Evolutionary conservation across 2,888 invertebrate species (phyloP), one percentile per base, ranked within the genome.

Genomic region (Galeruca laticollis): DNA sequence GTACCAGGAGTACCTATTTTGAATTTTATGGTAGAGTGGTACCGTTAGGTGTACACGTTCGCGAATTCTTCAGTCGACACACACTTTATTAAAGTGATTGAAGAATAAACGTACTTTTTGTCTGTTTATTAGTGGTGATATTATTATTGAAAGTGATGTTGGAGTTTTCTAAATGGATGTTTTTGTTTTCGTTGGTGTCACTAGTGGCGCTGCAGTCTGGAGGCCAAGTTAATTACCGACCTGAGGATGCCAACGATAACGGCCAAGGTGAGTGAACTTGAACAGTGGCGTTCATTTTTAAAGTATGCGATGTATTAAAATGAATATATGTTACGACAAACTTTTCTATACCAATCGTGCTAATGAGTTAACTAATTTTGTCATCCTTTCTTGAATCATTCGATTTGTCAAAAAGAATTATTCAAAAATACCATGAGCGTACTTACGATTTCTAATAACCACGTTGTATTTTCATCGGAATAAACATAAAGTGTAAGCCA

Each of bases 151-250:
- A 57, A 37, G 67, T 35, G 37, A 84, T 85, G 84, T 76, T 84
- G 64, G 76, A 74, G 61, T 84, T 86, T 79, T 86, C 86, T 33
- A 86, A 87, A 80, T 90, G 90, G 89, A 81, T 88, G 76, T 87
- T 88, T 84, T 77, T 89, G 74, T 84, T 86, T 8, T 84, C 88
- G 74, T 86, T 87, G 60, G 86, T 89, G 9, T 84, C 85, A 8
- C 77, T 85, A 61, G 82, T 90, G 78, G 87, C 89, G 82, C 86
- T 90, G 82, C 89, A 89, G 82, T 87, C 89, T 67, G 84, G 87
- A 73, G 89, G 89, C 51, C 84, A 84, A 73, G 77, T 79, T 52
- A 75, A 77, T 70, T 79, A 75, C 69, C 73, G 68, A 64, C 76
- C 76, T 43, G 67, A 75, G 21, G 76, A 75, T 69, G 56, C 69